A percentile compares a stretch with the other conserved stretches of the same genome.
Conservation (phyloP, 2,888 invertebrate species). For the Thalpophila matura region DNA sequence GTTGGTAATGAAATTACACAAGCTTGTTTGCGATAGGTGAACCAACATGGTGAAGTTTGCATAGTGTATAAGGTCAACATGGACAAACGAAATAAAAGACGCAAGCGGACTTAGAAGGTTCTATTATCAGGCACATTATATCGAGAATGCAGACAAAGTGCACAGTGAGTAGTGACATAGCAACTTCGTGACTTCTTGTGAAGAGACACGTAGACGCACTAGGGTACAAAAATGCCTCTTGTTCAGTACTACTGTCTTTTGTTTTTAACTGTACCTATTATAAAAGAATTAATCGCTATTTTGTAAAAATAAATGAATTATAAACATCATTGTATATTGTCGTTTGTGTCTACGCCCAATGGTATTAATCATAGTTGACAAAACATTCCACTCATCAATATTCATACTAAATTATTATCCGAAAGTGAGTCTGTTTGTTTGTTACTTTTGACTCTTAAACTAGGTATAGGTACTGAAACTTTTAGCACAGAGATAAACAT, state of each 20-base stretch:
- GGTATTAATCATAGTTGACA: slow-evolving; percentile 40
- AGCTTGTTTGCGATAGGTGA: slow-evolving; percentile 28
- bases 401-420: no score
- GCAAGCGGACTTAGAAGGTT: slow-evolving; percentile 28
- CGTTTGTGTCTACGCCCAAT: neutral
- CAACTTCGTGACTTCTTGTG: slow-evolving; percentile 1
- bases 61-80: slow-evolving; percentile 30
- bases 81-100: slow-evolving; percentile 36
- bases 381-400: neutral
- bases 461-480: no score
- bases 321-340: slow-evolving; percentile 6
- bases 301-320: slow-evolving; percentile 3
- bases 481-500: no score
- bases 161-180: slow-evolving; percentile 5
- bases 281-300: neutral
- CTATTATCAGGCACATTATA: slow-evolving; percentile 25
- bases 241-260: slow-evolving; percentile 19
- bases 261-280: slow-evolving; percentile 16
- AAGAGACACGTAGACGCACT: slow-evolving; percentile 10
- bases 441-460: no score
- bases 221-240: neutral
- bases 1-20: slow-evolving; percentile 50
- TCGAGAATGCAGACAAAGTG: slow-evolving; percentile 9
- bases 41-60: slow-evolving; percentile 42
- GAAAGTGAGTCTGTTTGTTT: no score